Conservation (phyloP, 2,797 vertebrate genomes). For the Phataginus tricuspis region DNA sequence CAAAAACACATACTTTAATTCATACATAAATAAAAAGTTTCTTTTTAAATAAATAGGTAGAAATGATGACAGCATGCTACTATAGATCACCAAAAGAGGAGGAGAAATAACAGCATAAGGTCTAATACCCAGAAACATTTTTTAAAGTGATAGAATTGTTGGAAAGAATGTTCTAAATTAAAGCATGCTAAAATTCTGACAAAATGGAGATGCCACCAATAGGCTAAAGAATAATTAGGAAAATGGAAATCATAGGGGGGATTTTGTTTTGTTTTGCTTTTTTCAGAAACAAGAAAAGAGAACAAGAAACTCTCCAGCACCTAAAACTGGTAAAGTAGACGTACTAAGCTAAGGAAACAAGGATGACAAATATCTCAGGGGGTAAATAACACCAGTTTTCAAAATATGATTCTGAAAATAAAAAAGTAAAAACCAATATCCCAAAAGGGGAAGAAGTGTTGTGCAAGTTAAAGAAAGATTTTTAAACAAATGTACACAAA, state of each 20-base stretch:
- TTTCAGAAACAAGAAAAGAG: conserved; percentile 54
- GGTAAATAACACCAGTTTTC: neutral
- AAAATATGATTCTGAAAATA: conserved; percentile 29
- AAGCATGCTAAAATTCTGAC: neutral
- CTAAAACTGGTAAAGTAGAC: neutral
- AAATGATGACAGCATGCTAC: neutral
- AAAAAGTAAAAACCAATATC: neutral
- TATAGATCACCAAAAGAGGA: neutral
- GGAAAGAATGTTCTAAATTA: neutral
- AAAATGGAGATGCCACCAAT: conserved; percentile 59
- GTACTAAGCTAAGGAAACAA: neutral
- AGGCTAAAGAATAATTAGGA: conserved; percentile 68
- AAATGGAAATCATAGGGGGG: conserved; percentile 35
- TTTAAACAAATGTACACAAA: neutral
- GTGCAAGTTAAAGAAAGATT: neutral
- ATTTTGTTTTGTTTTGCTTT: conserved; percentile 9
- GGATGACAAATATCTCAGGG: neutral
- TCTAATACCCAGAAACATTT: neutral
- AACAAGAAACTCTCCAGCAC: conserved; percentile 54
- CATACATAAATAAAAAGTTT: neutral
- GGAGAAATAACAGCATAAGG: conserved; percentile 7
- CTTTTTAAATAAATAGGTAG: neutral
- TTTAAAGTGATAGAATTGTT: neutral
- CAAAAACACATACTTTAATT: neutral
- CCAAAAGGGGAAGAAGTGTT: neutral